Conservation (phyloP, 1,140 invertebrate genomes). For the Bombus fervidus region DNA sequence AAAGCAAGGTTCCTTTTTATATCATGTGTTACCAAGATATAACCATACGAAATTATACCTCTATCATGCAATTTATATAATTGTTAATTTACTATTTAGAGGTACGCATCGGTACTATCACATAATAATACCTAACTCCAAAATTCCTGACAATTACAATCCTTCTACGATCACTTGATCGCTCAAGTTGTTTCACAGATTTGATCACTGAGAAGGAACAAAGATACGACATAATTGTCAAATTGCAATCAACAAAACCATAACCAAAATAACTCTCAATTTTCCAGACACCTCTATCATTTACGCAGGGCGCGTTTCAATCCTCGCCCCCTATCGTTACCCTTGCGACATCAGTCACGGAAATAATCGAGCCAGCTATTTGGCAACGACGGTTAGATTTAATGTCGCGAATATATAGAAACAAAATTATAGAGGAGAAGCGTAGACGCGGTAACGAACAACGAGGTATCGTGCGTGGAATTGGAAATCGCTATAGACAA, state of each 20-base stretch:
- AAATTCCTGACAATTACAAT: too few relatives aligned
- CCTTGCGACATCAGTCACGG: not conserved
- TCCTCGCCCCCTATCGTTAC: not conserved
- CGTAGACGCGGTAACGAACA: conserved; percentile 14
- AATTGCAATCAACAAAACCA: not conserved
- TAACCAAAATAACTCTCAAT: not conserved
- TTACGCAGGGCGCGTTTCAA: not conserved
- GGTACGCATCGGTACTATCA: too few relatives aligned
- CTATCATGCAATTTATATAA: too few relatives aligned
- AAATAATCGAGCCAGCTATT: conserved; percentile 12
- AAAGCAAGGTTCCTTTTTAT: too few relatives aligned
- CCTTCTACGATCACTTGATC: too few relatives aligned
- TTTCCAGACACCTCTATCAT: not conserved
- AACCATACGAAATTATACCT: too few relatives aligned
- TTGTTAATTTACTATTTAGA: too few relatives aligned
- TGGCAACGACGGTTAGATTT: conserved; percentile 15
- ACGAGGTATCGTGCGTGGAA: conserved; percentile 7
- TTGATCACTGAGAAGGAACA: too few relatives aligned
- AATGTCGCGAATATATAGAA: conserved; percentile 20
- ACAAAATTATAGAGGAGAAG: conserved; percentile 9
- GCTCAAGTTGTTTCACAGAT: too few relatives aligned
- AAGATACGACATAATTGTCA: not conserved
- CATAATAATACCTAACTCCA: too few relatives aligned
- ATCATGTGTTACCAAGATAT: too few relatives aligned
- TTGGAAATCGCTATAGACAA: conserved; percentile 34